Percentiles rank a stretch among this genome's conserved stretches.
Evolutionary conservation across 2,888 invertebrate species (phyloP).

Genomic region (Hydrotaea diabolus): DNA sequence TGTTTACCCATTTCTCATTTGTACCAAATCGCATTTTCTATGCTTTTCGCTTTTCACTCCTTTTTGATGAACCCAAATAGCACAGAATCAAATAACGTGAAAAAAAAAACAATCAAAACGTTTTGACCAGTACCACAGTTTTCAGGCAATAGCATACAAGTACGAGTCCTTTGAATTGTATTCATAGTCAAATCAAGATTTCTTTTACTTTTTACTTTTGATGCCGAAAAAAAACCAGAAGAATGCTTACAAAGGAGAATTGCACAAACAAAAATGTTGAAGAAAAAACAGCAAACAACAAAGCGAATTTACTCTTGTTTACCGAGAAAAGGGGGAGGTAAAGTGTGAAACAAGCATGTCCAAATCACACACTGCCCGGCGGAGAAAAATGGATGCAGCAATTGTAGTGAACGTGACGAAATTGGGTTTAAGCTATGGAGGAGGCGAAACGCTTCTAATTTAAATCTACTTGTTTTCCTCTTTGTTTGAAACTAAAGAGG

Average conservation of each 20-base stretch:
- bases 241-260: slow-evolving; percentile 2
- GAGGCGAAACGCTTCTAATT: background rate
- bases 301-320: slow-evolving; percentile 11
- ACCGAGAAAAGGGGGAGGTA: background rate
- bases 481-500: background rate
- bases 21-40: slow-evolving; percentile 18
- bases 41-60: slow-evolving; percentile 25
- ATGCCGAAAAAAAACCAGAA: slow-evolving; percentile 3
- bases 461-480: slow-evolving; percentile 30
- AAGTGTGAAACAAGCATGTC: slow-evolving; percentile 52
- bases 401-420: background rate
- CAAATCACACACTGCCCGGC: background rate
- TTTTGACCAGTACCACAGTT: too few relatives aligned
- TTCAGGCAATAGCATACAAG: background rate
- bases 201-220: slow-evolving; percentile 5
- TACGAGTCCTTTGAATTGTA: slow-evolving; percentile 27
- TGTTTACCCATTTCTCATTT: slow-evolving; percentile 24
- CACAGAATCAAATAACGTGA: background rate
- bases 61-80: slow-evolving; percentile 3
- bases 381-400: background rate
- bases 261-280: too few relatives aligned
- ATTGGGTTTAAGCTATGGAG: background rate
- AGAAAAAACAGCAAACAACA: slow-evolving; percentile 9
- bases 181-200: slow-evolving; percentile 40
- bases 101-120: too few relatives aligned